A percentile compares a stretch with the other conserved stretches of the same genome.
phyloP scores from a whole-genome alignment of 2,797 vertebrate genomes.

The Halcyon leucocephala region DNA sequence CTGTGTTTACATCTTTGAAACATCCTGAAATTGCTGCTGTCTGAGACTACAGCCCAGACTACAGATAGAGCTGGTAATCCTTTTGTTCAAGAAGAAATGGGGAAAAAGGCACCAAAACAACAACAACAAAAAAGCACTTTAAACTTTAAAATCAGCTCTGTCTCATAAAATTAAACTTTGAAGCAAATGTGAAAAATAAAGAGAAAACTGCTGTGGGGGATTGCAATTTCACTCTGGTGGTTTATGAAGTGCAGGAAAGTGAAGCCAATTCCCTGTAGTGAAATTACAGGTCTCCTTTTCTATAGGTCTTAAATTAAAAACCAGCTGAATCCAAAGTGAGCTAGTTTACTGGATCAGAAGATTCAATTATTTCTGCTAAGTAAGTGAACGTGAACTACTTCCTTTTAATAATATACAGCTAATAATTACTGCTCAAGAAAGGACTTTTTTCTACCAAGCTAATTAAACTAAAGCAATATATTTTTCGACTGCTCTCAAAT shows the following conservation, averaged over 20 bases:
- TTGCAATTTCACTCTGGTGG: slow-evolving; percentile 56
- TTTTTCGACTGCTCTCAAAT: slow-evolving; percentile 22
- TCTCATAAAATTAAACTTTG: slow-evolving; percentile 68
- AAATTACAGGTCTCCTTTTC: slow-evolving; percentile 69
- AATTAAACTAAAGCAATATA: slow-evolving; percentile 52
- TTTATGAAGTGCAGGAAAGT: slow-evolving; percentile 73
- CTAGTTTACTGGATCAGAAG: slow-evolving; percentile 64
- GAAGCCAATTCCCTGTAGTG: slow-evolving; percentile 63
- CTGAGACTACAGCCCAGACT: slow-evolving; percentile 17
- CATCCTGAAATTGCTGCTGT: slow-evolving; percentile 40
- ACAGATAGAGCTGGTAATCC: not conserved
- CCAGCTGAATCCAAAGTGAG: slow-evolving; percentile 57
- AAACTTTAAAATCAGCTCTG: slow-evolving; percentile 43
- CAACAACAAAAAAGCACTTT: not conserved
- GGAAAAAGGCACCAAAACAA: not conserved
- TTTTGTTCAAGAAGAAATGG: slow-evolving; percentile 2
- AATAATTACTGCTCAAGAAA: slow-evolving; percentile 66
- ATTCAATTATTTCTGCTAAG: slow-evolving; percentile 71
- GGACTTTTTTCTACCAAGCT: not conserved
- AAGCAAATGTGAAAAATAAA: slow-evolving; percentile 61
- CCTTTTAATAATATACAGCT: slow-evolving; percentile 51
- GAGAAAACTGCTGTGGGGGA: slow-evolving; percentile 58
- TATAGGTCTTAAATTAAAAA: slow-evolving; percentile 72
- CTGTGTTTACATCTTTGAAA: slow-evolving; percentile 63
- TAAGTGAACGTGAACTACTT: slow-evolving; percentile 47